Base-by-base conservation (phyloP, 2,888 invertebrate genomes). In the Torymus tubicola region DNA sequence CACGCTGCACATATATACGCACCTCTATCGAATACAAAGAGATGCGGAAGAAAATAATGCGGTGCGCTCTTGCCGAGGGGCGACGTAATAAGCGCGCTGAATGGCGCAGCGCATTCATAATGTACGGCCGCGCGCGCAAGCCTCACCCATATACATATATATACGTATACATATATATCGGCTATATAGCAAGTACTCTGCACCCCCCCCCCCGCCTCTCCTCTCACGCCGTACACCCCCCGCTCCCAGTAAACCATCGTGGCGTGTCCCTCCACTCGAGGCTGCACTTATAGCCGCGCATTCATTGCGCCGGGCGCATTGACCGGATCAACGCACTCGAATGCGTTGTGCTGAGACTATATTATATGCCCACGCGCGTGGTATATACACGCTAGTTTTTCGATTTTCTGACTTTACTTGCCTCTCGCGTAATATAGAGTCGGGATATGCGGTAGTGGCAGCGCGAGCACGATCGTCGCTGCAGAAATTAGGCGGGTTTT, bases 261-360 rank as follows among this genome's bases (percentile, higher is more conserved):
- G 4, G 21, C 61, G 13, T 61, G 61, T 61, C 61, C 61, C 61
- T 61, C 21, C 67, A 50, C 61, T 24, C 31, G 14, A 42, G 12
- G 5, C 10, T 76, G 42, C 89, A 88, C 89, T 89, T 88, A 86
- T 82, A n/a, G n/a, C n/a, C n/a, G 65, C 81, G 87, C 86, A 88
- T 87, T 87, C 87, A 88, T 86, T 84, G 87, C 84, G 81, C 84
- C 84, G 74, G 61, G 71, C 80, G 86, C 86, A 87, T 88, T 87
- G 89, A 89, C 87, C 87, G 87, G 88, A 88, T 89, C 88, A 86
- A 86, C 87, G 87, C 87, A 85, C 87, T 85, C 86, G 86, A 87
- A 86, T 87, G 80, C 55, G 65, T 1, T 16, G 11, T 24, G 31
- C 31, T 21, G 14, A 3, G 2, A 1, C 61, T 13, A 31, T 31